Evolutionary conservation across 1,140 invertebrate genomes (phyloP).

Genomic region (Acyrthosiphon pisum): DNA sequence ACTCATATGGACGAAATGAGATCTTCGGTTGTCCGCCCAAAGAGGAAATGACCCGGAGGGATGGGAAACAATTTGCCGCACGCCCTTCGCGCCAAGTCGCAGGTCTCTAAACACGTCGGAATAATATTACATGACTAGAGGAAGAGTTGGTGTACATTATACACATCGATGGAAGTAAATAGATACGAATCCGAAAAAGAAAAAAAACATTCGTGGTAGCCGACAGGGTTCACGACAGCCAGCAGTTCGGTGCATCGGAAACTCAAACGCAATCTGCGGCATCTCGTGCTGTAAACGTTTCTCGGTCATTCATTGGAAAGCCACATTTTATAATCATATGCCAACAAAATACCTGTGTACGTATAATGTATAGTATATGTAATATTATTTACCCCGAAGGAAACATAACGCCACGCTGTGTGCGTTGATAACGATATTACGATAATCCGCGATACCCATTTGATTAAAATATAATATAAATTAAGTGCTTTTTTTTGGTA

Average conservation of each 20-base stretch:
- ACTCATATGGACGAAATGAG: neutral
- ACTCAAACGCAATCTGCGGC: conserved; percentile 23
- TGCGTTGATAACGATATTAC: neutral
- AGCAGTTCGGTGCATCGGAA: conserved; percentile 3
- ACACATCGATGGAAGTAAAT: neutral
- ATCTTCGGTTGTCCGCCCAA: neutral
- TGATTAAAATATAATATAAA: neutral
- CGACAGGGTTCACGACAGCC: conserved; percentile 39
- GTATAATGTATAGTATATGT: neutral
- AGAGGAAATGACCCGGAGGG: conserved; percentile 32
- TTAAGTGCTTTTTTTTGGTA: neutral
- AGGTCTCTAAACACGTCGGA: neutral
- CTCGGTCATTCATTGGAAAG: conserved; percentile 30
- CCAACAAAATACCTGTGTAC: neutral
- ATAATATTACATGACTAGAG: neutral
- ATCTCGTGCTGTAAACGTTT: conserved; percentile 26
- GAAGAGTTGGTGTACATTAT: neutral
- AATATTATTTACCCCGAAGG: conserved; percentile 26
- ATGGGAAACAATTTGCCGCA: neutral
- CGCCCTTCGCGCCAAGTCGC: neutral
- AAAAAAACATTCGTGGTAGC: conserved; percentile 37
- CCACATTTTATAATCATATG: conserved; percentile 13
- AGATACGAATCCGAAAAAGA: conserved; percentile 29
- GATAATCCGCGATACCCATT: conserved; percentile 16
- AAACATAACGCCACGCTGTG: neutral